Percentiles rank a stretch among this genome's conserved stretches.
Evolutionary conservation across 2,113 vertebrate species (phyloP).

Genomic region (Cisticola juncidis): DNA sequence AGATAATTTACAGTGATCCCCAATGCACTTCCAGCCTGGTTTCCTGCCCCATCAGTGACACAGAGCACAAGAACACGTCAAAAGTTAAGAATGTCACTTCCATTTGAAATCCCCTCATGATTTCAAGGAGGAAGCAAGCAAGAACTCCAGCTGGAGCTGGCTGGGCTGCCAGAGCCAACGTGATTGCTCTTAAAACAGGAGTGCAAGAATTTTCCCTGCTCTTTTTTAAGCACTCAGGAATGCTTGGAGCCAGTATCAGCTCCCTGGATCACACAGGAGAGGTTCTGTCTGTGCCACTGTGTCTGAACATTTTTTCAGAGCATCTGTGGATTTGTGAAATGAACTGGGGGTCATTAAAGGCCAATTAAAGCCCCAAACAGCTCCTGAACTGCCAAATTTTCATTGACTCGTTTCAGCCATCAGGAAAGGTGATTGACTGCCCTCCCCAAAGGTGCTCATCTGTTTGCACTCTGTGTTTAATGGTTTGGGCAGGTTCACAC

Average conservation of each 20-base stretch:
- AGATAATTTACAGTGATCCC: not conserved
- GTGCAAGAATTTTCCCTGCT: not conserved
- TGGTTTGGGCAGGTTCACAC: not conserved
- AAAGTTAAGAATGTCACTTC: not conserved
- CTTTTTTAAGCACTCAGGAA: not conserved
- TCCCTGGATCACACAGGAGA: not conserved
- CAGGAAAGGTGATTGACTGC: rapidly evolving
- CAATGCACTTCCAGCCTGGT: not conserved
- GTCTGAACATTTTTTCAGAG: not conserved
- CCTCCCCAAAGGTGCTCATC: not conserved
- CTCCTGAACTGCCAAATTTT: not conserved
- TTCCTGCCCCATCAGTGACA: not conserved
- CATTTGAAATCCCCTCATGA: not conserved
- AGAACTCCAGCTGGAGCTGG: not conserved
- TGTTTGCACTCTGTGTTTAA: not conserved
- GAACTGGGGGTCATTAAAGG: not conserved
- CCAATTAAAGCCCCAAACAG: not conserved
- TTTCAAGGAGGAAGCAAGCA: not conserved
- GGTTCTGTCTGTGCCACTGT: not conserved
- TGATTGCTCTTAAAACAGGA: not conserved
- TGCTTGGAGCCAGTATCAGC: rapidly evolving
- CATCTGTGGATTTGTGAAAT: rapidly evolving
- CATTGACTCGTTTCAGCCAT: not conserved
- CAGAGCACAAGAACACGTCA: not conserved
- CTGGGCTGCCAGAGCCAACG: not conserved